phyloP scores from a whole-genome alignment of 2,888 invertebrate species.

The Ormyrus labotus region DNA sequence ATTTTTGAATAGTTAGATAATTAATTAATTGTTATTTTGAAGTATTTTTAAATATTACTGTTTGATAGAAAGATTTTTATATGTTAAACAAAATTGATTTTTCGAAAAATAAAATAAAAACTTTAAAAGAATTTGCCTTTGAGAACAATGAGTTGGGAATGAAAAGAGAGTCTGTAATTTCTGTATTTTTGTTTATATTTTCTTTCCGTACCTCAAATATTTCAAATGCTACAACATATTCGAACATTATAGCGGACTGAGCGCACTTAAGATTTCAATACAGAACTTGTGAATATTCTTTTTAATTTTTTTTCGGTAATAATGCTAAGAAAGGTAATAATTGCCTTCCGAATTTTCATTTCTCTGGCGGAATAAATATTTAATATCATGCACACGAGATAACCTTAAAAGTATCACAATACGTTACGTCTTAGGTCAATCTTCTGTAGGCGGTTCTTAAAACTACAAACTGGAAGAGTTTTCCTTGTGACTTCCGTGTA shows the following conservation, averaged over 20 bases:
- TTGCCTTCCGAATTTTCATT: conserved; percentile 37
- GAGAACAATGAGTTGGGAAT: not conserved
- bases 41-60: too few relatives aligned
- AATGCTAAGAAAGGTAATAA: conserved; percentile 21
- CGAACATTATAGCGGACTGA: conserved; percentile 17
- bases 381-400: conserved; percentile 44
- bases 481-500: not conserved
- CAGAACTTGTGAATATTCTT: conserved; percentile 11
- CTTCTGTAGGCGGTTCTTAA: conserved; percentile 21
- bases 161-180: conserved; percentile 24
- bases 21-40: too few relatives aligned
- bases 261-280: conserved; percentile 31
- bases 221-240: conserved; percentile 44
- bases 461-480: conserved; percentile 26
- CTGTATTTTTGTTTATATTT: conserved; percentile 47
- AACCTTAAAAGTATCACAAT: conserved; percentile 56
- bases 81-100: too few relatives aligned
- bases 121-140: too few relatives aligned
- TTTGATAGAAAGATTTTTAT: too few relatives aligned
- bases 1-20: too few relatives aligned
- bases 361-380: conserved; percentile 41
- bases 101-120: too few relatives aligned
- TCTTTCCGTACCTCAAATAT: conserved; percentile 34
- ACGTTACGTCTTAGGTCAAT: conserved; percentile 49
- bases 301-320: conserved; percentile 6